Evolutionary conservation across 2,113 vertebrate species (phyloP), one percentile per base, ranked within the genome.

Genomic region (Xenotilapia leptura): DNA sequence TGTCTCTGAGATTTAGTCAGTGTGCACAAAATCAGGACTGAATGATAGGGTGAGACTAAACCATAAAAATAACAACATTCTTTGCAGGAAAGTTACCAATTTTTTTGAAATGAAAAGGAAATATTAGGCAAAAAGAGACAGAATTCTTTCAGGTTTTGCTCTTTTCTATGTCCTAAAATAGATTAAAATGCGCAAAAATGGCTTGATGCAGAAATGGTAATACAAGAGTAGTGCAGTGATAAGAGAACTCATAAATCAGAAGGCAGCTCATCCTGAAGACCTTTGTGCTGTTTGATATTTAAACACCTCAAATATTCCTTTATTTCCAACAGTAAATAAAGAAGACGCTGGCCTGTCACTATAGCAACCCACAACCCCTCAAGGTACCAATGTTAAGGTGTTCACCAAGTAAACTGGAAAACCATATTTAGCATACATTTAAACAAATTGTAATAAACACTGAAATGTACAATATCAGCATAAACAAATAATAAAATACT

Each of bases 81-180:
- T 58, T 58, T 31, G 55, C 55, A 58, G 55, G 26, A 58, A 58
- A 58, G 26, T 31, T 58, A 17, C 55, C 55, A 17, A 9, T 9
- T 31, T 40, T 17, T 15, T 42, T 73, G 0, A 10, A 15, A 70
- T 70, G 58, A 42, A 42, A 73, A 73, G 38, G 68, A 73, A 45
- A 73, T 26, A 26, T 45, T 73, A 45, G 9, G 23, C 5, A 70
- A 42, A 42, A 70, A 70, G 4, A 45, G 8, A 23, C 36, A 26
- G 21, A 47, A 7, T 45, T 47, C 14, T 75, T 47, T 17, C 70
- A 17, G 6, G 6, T 28, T 75, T 28, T 47, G 3, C 42, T 26
- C 21, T 75, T 2, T 75, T 17, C 15, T 3, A 10, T 0, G 0
- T 47, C 38, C 14, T 75, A 47, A 47, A 17, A 45, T 70, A 23